These are phyloP conservation scores for Drosophila macrospina DNA, from an alignment of 2,888 invertebrate species.

Conservation along the genomic window DNA sequence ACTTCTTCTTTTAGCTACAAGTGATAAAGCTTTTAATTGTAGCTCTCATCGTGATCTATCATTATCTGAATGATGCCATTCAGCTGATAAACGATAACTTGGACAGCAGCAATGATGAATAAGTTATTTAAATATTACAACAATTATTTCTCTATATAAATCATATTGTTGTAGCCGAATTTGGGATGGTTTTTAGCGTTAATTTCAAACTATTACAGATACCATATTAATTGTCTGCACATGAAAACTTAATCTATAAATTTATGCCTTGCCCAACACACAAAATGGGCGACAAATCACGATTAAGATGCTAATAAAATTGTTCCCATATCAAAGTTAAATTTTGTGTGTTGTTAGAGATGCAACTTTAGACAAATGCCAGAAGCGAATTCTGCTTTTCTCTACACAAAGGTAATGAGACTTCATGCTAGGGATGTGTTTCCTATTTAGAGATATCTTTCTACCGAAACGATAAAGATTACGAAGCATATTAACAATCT, in stretches of 20 bases:
- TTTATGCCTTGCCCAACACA: conserved; percentile 62
- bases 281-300: conserved; percentile 74
- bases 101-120: conserved; percentile 42
- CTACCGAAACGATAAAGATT: neutral
- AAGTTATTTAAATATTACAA: conserved; percentile 4
- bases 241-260: conserved; percentile 77
- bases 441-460: too few species aligned
- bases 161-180: neutral
- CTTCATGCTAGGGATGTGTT: neutral
- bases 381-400: neutral
- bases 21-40: conserved; percentile 42
- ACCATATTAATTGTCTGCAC: conserved; percentile 58
- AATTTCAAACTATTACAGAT: conserved; percentile 3
- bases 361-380: conserved; percentile 12
- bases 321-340: conserved; percentile 81
- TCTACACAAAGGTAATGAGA: neutral
- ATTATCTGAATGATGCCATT: conserved; percentile 56
- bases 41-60: conserved; percentile 46
- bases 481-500: too few species aligned
- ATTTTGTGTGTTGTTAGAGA: conserved; percentile 66
- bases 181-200: conserved; percentile 1
- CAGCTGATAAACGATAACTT: conserved; percentile 57
- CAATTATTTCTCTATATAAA: neutral
- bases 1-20: conserved; percentile 37
- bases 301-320: conserved; percentile 82